Evolutionary conservation across 2,113 vertebrate species (phyloP), one percentile per base, ranked within the genome.

Genomic region (Entelurus aequoreus): DNA sequence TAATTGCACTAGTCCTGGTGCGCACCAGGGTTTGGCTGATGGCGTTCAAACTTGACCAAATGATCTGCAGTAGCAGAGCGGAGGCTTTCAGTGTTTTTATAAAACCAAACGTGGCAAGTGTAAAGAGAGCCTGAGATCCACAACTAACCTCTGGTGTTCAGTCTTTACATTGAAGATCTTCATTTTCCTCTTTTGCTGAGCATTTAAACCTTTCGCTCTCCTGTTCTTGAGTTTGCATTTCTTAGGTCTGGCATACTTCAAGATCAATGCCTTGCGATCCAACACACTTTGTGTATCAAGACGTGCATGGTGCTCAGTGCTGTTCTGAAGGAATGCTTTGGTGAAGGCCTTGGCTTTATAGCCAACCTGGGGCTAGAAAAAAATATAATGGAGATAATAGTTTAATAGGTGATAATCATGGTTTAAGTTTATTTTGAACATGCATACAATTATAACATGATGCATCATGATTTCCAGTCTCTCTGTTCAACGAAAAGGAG

Each of bases 211-310:
- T 59, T 80, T 84, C 62, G 72, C 67, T 56, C 49, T 81, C 63
- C 69, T 83, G 36, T 12, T 88, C 51, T 60, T 91, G 0, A 50
- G 83, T 62, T 80, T 89, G 16, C 76, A 90, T 5, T 68, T 84
- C 2, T 78, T 74, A 8, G 69, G 49, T n/a, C 65, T 54, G 5
- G 59, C 4, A 66, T 90, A 92, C 46, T 90, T 81, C 7, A 99
- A 86, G 1, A 95, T 61, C 0, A 99, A 80, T 0, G 94, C 95
- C 68, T 96, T 96, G 60, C 81, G 88, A 0, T 65, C 72, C 15
- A 98, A 36, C 50, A 84, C 12, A 4, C 69, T 76, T 47, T 91
- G 81, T 1, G 89, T 0, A 46, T 80, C 4, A 46, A 49, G 0
- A 52, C 48, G 4, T 28, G 3, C 57, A 38, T 76, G 28, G 1